Conservation (phyloP, 2,888 invertebrate genomes). For the Plebejus anna region DNA sequence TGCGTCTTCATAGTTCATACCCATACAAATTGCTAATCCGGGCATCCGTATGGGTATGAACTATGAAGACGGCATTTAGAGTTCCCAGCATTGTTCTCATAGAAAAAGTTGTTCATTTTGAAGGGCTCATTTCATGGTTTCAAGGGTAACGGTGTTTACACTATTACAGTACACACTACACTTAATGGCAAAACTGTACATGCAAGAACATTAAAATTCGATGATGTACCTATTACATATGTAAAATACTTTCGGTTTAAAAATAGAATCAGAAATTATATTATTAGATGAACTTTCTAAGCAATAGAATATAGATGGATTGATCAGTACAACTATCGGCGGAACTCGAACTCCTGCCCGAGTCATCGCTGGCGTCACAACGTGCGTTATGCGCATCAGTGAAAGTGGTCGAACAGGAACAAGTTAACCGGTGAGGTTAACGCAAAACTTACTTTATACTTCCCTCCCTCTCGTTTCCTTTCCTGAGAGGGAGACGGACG, state of each 20-base stretch:
- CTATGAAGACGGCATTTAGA: too few relatives aligned
- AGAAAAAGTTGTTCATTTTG: too few relatives aligned
- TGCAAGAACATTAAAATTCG: too few relatives aligned
- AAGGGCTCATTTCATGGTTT: too few relatives aligned
- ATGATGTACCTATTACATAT: not conserved
- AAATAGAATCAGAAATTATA: not conserved
- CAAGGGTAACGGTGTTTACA: too few relatives aligned
- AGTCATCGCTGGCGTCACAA: conserved; percentile 38
- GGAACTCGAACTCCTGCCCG: not conserved
- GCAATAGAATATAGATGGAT: not conserved
- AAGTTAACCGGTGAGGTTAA: conserved; percentile 34
- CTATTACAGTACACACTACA: too few relatives aligned
- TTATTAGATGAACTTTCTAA: conserved; percentile 12
- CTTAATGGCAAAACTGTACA: too few relatives aligned
- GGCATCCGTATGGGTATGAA: too few relatives aligned
- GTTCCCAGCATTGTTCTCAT: too few relatives aligned
- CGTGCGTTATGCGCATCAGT: conserved; percentile 51
- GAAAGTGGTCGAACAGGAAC: conserved; percentile 51
- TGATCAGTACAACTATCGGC: not conserved
- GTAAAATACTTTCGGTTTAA: not conserved
- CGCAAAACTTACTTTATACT: conserved; percentile 33
- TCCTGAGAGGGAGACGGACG: conserved; percentile 32
- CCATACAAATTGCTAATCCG: too few relatives aligned
- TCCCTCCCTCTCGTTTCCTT: conserved; percentile 36
- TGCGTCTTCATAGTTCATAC: too few relatives aligned